These are phyloP conservation scores for Ateles fusciceps DNA, from an alignment of 2,797 vertebrate species.

Conservation along the genomic window DNA sequence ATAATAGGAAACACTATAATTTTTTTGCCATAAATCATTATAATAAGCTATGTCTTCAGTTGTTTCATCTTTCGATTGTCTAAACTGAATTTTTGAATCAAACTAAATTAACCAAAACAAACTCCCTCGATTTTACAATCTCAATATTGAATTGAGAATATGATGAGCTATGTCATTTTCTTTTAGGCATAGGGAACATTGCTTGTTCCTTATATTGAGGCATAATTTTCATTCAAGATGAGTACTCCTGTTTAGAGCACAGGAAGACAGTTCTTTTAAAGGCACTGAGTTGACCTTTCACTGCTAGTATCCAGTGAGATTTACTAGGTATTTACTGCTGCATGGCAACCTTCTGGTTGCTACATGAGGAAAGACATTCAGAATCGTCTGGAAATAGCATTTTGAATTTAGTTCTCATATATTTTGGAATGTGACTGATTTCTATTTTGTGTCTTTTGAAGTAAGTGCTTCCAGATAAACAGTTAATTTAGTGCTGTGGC, in stretches of 20 bases:
- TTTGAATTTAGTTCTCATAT: not conserved
- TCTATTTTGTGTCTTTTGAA: not conserved
- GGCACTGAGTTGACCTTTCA: not conserved
- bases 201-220: not conserved
- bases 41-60: not conserved
- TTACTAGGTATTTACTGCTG: not conserved
- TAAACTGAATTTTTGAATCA: not conserved
- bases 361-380: not conserved
- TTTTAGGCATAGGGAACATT: not conserved
- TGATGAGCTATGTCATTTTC: not conserved
- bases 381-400: not conserved
- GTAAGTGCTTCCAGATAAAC: not conserved
- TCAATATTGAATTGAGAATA: not conserved
- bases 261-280: not conserved
- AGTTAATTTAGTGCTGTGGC: not conserved
- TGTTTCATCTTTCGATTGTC: not conserved
- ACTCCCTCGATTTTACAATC: not conserved
- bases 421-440: slow-evolving; percentile 4
- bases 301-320: not conserved
- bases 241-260: not conserved
- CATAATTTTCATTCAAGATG: not conserved
- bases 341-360: not conserved
- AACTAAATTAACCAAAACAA: not conserved
- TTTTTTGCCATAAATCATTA: not conserved
- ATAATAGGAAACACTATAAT: not conserved